phyloP scores from a whole-genome alignment of 2,888 invertebrate genomes.

The Plebejus argus region DNA sequence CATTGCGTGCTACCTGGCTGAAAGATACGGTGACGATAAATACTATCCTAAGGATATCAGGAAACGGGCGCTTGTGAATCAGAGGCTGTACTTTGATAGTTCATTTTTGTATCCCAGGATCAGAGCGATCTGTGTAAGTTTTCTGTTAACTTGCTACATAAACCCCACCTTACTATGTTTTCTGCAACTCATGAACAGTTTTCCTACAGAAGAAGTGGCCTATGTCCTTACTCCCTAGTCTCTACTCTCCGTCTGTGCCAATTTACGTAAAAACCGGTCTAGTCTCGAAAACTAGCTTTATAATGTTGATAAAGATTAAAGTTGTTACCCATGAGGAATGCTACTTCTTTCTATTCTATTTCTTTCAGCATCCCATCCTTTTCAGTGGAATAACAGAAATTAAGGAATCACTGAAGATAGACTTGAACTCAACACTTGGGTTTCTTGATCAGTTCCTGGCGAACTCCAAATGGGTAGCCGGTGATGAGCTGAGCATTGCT shows the following conservation, averaged over 20 bases:
- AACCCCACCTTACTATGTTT: not conserved
- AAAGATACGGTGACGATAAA: conserved; percentile 80
- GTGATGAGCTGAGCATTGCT: conserved; percentile 82
- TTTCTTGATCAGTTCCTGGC: conserved; percentile 81
- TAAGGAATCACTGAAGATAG: conserved; percentile 73
- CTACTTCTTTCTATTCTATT: conserved; percentile 15
- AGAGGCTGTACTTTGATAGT: conserved; percentile 83
- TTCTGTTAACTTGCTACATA: not conserved
- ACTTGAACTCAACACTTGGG: conserved; percentile 80
- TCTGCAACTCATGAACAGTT: too few relatives aligned
- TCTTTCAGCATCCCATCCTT: conserved; percentile 81
- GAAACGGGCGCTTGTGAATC: conserved; percentile 81
- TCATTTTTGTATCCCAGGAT: conserved; percentile 83
- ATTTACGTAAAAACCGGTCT: too few relatives aligned
- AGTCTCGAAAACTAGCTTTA: too few relatives aligned
- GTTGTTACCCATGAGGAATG: too few relatives aligned
- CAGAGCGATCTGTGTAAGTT: conserved; percentile 82
- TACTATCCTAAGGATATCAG: conserved; percentile 83
- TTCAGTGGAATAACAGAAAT: conserved; percentile 81
- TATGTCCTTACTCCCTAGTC: too few relatives aligned
- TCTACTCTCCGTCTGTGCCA: too few relatives aligned
- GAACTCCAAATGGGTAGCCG: conserved; percentile 82
- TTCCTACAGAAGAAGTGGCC: not conserved
- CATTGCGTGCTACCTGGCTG: conserved; percentile 82
- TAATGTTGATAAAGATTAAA: too few relatives aligned